Base-by-base conservation (phyloP, 1,140 invertebrate genomes). In the Metaphire vulgaris region DNA sequence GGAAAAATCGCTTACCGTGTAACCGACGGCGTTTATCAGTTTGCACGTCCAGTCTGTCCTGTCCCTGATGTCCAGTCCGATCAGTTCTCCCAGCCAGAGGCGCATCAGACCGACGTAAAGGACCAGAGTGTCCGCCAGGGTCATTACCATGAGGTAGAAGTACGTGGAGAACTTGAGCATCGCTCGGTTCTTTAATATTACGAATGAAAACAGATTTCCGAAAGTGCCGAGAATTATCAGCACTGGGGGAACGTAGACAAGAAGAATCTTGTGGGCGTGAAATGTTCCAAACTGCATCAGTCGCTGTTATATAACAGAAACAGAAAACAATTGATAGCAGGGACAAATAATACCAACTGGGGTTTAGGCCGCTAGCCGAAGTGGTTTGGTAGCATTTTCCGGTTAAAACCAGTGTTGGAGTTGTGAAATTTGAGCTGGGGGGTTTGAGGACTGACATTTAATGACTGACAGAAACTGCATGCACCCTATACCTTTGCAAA, bases 151-250 rank as follows among this genome's bases (percentile, higher is more conserved):
- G 1, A 86, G 79, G 75, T 83, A 86, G 12, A 79, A 70, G 76
- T 85, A 84, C 0, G 83, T 82, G 28, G 83, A 82, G 28, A 81
- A 79, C 67, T 81, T 79, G 1, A 75, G 71, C 82, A 84, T 84
- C 1, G 80, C 32, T 2, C 65, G 70, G 1, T 66, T 79, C 0
- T 76, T 77, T 56, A 85, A 70, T n/a, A 84, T 80, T 0, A 83
- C 56, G 34, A 85, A 81, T 0, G 82, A 81, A 56, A 84, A 78
- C 21, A 82, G 67, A 76, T 86, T 86, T 0, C 85, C 85, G 29
- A 85, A 78, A 0, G 85, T 83, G 6, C 84, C 84, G 14, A 86
- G 32, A 0, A 83, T n/a, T 1, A 86, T 69, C 15, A 86, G 72
- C 1, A 85, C 66, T 0, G 83, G 83, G 0, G 84, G 81, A 14